Evolutionary conservation across 2,797 vertebrate species (phyloP).

Genomic region (Poeciliopsis gracilis): DNA sequence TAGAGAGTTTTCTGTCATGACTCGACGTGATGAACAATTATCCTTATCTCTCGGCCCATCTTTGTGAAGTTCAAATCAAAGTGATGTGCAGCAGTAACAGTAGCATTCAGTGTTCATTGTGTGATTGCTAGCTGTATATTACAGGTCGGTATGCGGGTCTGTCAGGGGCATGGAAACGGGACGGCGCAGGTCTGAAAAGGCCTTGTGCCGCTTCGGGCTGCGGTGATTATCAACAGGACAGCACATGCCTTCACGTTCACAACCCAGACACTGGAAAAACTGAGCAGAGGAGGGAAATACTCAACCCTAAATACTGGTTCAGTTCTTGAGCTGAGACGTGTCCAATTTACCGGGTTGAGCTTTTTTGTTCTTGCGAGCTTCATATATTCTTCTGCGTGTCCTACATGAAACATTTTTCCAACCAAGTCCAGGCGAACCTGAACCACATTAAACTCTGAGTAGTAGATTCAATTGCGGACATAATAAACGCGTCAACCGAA

Average conservation of each 20-base stretch:
- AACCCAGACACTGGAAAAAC: conserved; percentile 41
- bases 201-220: conserved; percentile 54
- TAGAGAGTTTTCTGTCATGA: background rate
- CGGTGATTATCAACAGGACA: conserved; percentile 63
- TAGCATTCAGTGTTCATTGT: conserved; percentile 31
- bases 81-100: background rate
- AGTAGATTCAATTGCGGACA: background rate
- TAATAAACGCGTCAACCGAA: background rate
- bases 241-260: conserved; percentile 52
- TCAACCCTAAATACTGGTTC: background rate
- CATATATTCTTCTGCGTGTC: background rate
- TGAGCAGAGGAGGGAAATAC: conserved; percentile 14
- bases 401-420: background rate
- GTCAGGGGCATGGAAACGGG: conserved; percentile 38
- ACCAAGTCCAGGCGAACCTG: background rate
- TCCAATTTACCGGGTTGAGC: background rate
- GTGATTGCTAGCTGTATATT: conserved; percentile 21
- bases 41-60: conserved; percentile 10
- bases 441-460: background rate
- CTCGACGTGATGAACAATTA: background rate
- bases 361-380: conserved; percentile 1
- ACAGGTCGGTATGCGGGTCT: conserved; percentile 33
- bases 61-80: conserved; percentile 25
- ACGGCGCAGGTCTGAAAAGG: conserved; percentile 39
- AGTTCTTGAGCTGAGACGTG: background rate